Evolutionary conservation across 1,140 invertebrate genomes (phyloP).

Genomic region (Thalassaphorura encarpata): DNA sequence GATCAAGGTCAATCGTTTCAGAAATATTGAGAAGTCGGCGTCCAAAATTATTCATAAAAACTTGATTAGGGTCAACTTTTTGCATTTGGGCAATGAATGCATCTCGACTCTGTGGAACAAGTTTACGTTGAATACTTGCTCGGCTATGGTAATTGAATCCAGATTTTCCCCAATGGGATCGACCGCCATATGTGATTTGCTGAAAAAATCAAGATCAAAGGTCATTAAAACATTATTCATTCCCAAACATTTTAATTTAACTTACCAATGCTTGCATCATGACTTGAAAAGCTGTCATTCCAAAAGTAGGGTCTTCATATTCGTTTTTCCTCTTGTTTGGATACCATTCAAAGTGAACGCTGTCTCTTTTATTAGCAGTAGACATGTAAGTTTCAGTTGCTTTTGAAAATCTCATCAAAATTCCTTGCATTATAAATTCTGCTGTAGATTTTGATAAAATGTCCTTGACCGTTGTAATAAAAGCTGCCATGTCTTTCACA

Average conservation of each 20-base stretch:
- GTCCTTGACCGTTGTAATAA: neutral
- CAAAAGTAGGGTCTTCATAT: neutral
- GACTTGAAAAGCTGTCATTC: slow-evolving; percentile 10
- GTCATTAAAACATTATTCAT: neutral
- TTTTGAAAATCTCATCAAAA: neutral
- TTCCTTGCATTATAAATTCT: slow-evolving; percentile 1
- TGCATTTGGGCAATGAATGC: neutral
- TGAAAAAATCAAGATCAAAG: neutral
- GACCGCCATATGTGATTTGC: slow-evolving; percentile 2
- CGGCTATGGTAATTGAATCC: slow-evolving; percentile 1
- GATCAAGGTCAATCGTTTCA: slow-evolving; percentile 2
- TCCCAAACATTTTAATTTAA: neutral
- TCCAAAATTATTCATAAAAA: slow-evolving; percentile 20
- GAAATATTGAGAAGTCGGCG: neutral
- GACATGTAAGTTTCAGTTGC: neutral
- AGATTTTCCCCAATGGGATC: slow-evolving; percentile 16
- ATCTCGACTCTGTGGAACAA: neutral
- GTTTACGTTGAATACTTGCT: neutral
- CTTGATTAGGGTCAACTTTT: slow-evolving; percentile 17
- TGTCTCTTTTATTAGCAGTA: neutral
- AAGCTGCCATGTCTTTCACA: neutral
- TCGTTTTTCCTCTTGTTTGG: neutral
- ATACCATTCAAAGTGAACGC: slow-evolving; percentile 8
- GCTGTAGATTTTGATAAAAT: neutral
- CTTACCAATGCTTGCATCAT: slow-evolving; percentile 7